phyloP scores from a whole-genome alignment of 1,140 invertebrate genomes.

The Laupala kohalensis region DNA sequence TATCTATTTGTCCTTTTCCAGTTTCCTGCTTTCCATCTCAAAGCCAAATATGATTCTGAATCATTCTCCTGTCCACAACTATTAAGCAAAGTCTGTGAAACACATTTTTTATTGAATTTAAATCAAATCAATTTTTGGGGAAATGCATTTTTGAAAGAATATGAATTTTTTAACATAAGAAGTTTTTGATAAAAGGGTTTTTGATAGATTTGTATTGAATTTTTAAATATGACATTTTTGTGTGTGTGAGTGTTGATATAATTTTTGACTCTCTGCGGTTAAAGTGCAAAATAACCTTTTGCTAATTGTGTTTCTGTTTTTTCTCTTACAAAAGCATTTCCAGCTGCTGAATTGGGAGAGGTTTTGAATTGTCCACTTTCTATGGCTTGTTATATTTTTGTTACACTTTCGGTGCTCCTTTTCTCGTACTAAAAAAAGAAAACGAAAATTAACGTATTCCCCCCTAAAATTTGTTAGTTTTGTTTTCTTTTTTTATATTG shows the following conservation, averaged over 20 bases:
- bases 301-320: slow-evolving; percentile 13
- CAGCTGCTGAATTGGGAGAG: slow-evolving; percentile 10
- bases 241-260: slow-evolving; percentile 14
- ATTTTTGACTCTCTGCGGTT: slow-evolving; percentile 6
- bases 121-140: not conserved
- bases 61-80: not conserved
- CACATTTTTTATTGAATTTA: not conserved
- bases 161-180: slow-evolving; percentile 1
- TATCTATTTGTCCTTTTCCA: not conserved
- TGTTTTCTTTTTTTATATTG: slow-evolving; percentile 10
- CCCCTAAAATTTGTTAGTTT: slow-evolving; percentile 5
- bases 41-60: not conserved
- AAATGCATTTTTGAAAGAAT: not conserved
- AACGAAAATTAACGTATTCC: slow-evolving; percentile 1
- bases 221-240: slow-evolving; percentile 11
- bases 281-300: slow-evolving; percentile 1
- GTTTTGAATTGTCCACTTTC: slow-evolving; percentile 8
- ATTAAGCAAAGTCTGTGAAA: not conserved
- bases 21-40: not conserved
- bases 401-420: slow-evolving; percentile 7
- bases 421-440: slow-evolving; percentile 3
- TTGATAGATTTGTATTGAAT: slow-evolving; percentile 4
- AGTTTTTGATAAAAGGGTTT: slow-evolving; percentile 8
- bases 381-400: slow-evolving; percentile 11
- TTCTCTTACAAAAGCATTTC: slow-evolving; percentile 7